These are phyloP conservation scores for Drosophila suboccidentalis DNA, from an alignment of 2,888 invertebrate genomes.

Conservation along the genomic window DNA sequence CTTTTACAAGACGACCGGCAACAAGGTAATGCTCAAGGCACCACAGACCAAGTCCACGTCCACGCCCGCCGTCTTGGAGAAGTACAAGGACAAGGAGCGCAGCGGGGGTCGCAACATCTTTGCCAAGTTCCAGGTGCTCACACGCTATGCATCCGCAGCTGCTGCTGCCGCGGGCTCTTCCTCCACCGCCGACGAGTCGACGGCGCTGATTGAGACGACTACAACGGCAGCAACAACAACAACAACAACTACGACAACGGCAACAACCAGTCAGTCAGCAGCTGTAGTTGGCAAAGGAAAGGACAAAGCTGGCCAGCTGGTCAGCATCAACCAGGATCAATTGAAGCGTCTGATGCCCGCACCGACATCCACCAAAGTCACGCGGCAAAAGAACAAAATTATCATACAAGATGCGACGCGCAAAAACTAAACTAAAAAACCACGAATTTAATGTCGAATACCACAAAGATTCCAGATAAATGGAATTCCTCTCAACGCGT, in stretches of 20 bases:
- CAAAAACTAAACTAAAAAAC: constrained; percentile 71
- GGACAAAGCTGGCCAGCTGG: constrained; percentile 48
- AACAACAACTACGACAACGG: constrained; percentile 54
- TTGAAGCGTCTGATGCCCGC: constrained; percentile 89
- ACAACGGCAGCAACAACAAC: constrained; percentile 52
- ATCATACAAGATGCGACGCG: constrained; percentile 88
- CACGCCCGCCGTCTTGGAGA: constrained; percentile 78
- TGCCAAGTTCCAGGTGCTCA: constrained; percentile 86
- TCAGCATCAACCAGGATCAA: constrained; percentile 89
- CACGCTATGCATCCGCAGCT: constrained; percentile 84
- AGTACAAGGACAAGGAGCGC: constrained; percentile 85
- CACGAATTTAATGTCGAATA: constrained; percentile 45
- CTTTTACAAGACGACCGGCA: constrained; percentile 75
- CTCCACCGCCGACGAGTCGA: constrained; percentile 66
- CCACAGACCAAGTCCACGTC: constrained; percentile 80
- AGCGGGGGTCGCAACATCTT: constrained; percentile 86
- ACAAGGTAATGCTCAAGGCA: constrained; percentile 64
- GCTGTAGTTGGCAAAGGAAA: constrained; percentile 55
- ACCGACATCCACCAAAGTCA: constrained; percentile 91
- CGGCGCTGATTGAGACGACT: constrained; percentile 68
- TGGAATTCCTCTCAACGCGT: neutral
- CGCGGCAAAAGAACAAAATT: constrained; percentile 93
- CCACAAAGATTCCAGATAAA: neutral
- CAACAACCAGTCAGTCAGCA: constrained; percentile 38
- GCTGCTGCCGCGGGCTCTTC: constrained; percentile 71